These are phyloP conservation scores for Lutraria lutraria DNA, from an alignment of 2,888 invertebrate genomes.

Conservation along the genomic window DNA sequence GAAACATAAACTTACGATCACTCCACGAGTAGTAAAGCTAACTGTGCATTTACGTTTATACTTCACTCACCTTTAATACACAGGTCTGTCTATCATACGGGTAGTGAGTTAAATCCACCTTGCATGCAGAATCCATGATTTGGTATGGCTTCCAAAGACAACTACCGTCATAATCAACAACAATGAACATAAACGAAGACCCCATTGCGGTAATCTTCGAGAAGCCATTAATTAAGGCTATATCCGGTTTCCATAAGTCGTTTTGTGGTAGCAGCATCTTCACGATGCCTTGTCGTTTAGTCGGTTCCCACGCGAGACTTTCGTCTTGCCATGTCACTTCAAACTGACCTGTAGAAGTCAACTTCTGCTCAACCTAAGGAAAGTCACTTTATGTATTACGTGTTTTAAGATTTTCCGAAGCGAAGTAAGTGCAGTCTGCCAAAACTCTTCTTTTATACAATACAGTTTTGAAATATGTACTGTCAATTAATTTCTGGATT, in stretches of 20 bases:
- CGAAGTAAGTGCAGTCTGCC: too few relatives aligned
- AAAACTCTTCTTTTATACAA: too few relatives aligned
- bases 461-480: too few relatives aligned
- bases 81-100: constrained; percentile 67
- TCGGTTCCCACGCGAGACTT: constrained; percentile 59
- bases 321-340: constrained; percentile 57
- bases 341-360: constrained; percentile 56
- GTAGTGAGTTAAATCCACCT: constrained; percentile 60
- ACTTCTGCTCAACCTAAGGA: constrained; percentile 53
- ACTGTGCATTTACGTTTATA: too few relatives aligned
- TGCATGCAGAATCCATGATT: constrained; percentile 57
- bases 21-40: too few relatives aligned
- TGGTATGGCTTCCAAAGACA: constrained; percentile 63
- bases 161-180: constrained; percentile 52
- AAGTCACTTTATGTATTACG: neutral
- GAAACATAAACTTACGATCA: too few relatives aligned
- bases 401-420: neutral
- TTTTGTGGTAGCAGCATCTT: constrained; percentile 58
- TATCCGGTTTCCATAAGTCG: constrained; percentile 66
- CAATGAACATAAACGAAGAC: constrained; percentile 49
- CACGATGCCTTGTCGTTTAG: constrained; percentile 42
- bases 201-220: constrained; percentile 53
- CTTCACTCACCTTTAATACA: constrained; percentile 54
- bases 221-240: constrained; percentile 59
- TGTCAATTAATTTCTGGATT: too few relatives aligned